phyloP scores from a whole-genome alignment of 2,888 invertebrate genomes.

The Ormia ochracea region DNA sequence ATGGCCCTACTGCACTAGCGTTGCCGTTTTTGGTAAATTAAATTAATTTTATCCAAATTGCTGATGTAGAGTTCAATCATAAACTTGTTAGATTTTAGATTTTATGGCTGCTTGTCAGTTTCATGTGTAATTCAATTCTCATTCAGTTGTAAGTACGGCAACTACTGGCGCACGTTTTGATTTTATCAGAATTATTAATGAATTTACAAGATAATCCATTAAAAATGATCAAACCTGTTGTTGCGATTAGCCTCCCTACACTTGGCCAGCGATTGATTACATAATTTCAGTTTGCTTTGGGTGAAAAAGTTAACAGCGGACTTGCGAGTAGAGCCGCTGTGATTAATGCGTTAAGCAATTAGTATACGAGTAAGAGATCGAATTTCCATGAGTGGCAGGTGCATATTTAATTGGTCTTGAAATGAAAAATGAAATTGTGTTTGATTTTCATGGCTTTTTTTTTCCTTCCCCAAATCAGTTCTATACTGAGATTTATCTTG shows the following conservation, averaged over 20 bases:
- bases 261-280: not conserved
- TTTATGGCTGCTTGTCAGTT: not conserved
- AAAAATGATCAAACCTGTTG: conserved; percentile 2
- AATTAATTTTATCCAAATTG: conserved; percentile 32
- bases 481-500: too few relatives aligned
- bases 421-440: not conserved
- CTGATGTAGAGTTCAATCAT: conserved; percentile 22
- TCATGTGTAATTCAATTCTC: not conserved
- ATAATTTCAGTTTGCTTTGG: not conserved
- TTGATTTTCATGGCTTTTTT: too few relatives aligned
- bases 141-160: not conserved
- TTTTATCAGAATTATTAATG: conserved; percentile 22
- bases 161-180: not conserved
- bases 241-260: not conserved
- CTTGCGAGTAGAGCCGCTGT: not conserved
- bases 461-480: too few relatives aligned
- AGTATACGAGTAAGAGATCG: not conserved
- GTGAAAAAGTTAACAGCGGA: not conserved
- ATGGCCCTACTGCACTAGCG: not conserved
- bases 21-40: too few relatives aligned
- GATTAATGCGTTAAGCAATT: conserved; percentile 5
- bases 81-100: conserved; percentile 9
- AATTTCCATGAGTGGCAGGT: not conserved
- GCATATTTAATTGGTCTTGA: not conserved
- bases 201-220: conserved; percentile 23